Percentiles rank a stretch among this genome's conserved stretches.
These are phyloP conservation scores for Magallana nippona DNA, from an alignment of 2,888 invertebrate species.

Conservation along the genomic window DNA sequence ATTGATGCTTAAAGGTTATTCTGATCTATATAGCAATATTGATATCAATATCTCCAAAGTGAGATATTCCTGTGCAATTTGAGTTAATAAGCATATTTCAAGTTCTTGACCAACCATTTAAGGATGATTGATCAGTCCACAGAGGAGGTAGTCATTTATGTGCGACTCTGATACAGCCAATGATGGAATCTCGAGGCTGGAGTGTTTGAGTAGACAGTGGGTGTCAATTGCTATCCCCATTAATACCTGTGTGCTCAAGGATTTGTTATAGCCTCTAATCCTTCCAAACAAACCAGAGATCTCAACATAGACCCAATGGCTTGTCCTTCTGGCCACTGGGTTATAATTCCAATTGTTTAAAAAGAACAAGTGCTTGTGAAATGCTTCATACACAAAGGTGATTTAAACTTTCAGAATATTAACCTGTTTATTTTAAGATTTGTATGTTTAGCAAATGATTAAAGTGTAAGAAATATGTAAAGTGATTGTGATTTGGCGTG, in stretches of 20 bases:
- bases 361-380: neutral
- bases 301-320: neutral
- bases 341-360: constrained; percentile 8
- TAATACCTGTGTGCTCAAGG: constrained; percentile 1
- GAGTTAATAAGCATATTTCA: too few species aligned
- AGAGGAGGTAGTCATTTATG: too few species aligned
- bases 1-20: too few species aligned
- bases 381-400: neutral
- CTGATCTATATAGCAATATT: too few species aligned
- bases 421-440: neutral
- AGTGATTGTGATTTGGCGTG: constrained; percentile 21
- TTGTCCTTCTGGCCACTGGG: neutral
- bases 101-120: too few species aligned
- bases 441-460: constrained; percentile 2
- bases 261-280: neutral
- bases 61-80: too few species aligned
- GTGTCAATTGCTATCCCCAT: neutral
- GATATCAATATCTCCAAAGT: too few species aligned
- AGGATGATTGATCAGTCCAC: too few species aligned
- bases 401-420: constrained; percentile 4
- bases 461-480: constrained; percentile 4
- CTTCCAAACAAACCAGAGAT: neutral
- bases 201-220: neutral
- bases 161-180: too few species aligned
- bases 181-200: neutral